Evolutionary conservation across 2,113 vertebrate genomes (phyloP), one percentile per base, ranked within the genome.

Genomic region (Sceloporus tristichus): DNA sequence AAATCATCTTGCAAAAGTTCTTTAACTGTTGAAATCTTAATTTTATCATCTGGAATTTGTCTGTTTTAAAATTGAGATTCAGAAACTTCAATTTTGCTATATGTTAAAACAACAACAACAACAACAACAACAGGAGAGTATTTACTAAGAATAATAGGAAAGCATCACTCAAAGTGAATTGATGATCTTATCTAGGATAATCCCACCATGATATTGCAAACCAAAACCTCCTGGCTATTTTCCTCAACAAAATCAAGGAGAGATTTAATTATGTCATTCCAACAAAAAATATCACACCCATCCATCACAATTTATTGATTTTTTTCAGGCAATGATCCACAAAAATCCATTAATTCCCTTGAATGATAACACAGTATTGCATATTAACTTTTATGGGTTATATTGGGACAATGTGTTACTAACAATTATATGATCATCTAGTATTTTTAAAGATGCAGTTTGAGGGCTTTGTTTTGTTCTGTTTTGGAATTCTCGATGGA

Each of bases 301-400:
- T 90, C 14, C 27, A 85, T 88, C 48, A 91, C 0, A 79, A 68
- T 85, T 82, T 71, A 88, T 27, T 91, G 59, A 91, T 6, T 88
- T 78, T 92, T 89, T 81, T 89, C 90, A 95, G 73, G 87, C 86
- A 90, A 86, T 68, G 90, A 84, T 78, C 9, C 89, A 75, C n/a
- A 87, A 34, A 93, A 92, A 90, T 78, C 0, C 56, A 90, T 89
- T 82, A 29, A 21, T 2, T 91, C 87, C 56, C 75, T 21, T 38
- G 25, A 82, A 86, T 85, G 1, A 59, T 87, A 85, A 83, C 54
- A 13, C 0, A 90, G 16, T 87, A 86, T 91, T 95, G 70, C 85
- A 66, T 2, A 18, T 54, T 91, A 62, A 84, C 71, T 71, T 74
- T 90, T 91, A 89, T 42, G 13, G 80, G 66, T 71, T 66, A 5